phyloP scores from a whole-genome alignment of 1,140 invertebrate genomes.

The Listronotus bonariensis region DNA sequence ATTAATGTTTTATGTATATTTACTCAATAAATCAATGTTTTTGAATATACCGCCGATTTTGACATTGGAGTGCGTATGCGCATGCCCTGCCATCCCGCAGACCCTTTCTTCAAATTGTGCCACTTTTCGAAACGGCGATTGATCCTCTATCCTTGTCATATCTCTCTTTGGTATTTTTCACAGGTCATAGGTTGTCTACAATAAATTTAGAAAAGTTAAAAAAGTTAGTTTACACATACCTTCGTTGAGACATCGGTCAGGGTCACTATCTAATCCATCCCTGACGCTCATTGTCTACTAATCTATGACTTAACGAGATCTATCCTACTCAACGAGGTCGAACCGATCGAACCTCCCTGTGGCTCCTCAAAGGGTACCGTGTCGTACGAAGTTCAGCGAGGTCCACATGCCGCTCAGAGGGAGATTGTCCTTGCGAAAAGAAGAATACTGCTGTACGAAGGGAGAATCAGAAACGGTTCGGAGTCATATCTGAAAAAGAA shows the following conservation, averaged over 20 bases:
- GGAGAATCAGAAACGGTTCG: slow-evolving; percentile 47
- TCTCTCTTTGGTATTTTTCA: no score
- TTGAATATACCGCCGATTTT: no score
- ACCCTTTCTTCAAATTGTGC: no score
- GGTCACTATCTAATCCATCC: slow-evolving; percentile 34
- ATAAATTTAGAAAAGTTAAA: background rate
- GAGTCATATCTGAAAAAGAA: slow-evolving; percentile 40
- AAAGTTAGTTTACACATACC: background rate
- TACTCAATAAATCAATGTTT: no score
- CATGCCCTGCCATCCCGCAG: no score
- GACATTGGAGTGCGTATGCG: no score
- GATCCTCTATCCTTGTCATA: no score
- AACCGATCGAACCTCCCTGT: slow-evolving; percentile 46
- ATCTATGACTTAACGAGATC: slow-evolving; percentile 50
- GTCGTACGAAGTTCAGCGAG: slow-evolving; percentile 46
- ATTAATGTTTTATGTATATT: no score
- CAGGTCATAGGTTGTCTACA: no score
- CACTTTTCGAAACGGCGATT: no score
- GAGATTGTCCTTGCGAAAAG: slow-evolving; percentile 35
- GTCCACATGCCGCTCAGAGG: slow-evolving; percentile 45
- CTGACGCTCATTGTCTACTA: slow-evolving; percentile 51
- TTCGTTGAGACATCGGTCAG: slow-evolving; percentile 24
- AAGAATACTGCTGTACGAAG: slow-evolving; percentile 27
- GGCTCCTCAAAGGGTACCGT: slow-evolving; percentile 25
- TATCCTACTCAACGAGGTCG: slow-evolving; percentile 53